phyloP scores from a whole-genome alignment of 2,797 vertebrate species.

The Emys orbicularis region DNA sequence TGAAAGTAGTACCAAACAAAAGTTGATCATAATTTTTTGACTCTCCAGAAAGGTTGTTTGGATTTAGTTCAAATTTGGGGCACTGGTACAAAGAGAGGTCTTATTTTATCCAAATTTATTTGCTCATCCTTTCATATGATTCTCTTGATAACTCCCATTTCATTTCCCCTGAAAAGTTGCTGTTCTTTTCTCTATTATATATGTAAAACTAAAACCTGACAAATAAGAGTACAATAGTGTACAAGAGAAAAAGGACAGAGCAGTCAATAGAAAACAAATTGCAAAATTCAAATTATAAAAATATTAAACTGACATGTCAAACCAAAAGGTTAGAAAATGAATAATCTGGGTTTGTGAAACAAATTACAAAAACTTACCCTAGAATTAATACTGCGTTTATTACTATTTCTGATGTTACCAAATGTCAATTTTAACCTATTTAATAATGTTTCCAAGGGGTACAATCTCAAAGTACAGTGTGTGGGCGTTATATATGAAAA shows the following conservation, averaged over 20 bases:
- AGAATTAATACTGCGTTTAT: background rate
- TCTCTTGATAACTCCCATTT: background rate
- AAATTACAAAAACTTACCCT: fast-evolving
- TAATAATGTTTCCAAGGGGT: background rate
- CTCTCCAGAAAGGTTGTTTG: background rate
- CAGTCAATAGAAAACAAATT: background rate
- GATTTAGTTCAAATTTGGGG: background rate
- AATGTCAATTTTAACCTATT: background rate
- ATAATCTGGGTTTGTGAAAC: constrained; percentile 15
- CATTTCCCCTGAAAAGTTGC: background rate
- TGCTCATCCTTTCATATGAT: background rate
- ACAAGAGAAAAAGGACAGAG: background rate
- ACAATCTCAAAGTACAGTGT: background rate
- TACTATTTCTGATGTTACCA: background rate
- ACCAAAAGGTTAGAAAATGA: background rate
- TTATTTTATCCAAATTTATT: background rate
- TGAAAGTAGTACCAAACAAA: background rate
- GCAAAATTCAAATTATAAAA: background rate
- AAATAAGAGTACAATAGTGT: background rate
- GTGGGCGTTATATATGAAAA: background rate
- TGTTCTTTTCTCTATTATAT: background rate
- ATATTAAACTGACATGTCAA: background rate
- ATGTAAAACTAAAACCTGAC: background rate
- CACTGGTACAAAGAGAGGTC: background rate
- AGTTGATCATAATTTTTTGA: background rate